These are phyloP conservation scores for Apis florea DNA, from an alignment of 1,140 invertebrate species.

Conservation along the genomic window DNA sequence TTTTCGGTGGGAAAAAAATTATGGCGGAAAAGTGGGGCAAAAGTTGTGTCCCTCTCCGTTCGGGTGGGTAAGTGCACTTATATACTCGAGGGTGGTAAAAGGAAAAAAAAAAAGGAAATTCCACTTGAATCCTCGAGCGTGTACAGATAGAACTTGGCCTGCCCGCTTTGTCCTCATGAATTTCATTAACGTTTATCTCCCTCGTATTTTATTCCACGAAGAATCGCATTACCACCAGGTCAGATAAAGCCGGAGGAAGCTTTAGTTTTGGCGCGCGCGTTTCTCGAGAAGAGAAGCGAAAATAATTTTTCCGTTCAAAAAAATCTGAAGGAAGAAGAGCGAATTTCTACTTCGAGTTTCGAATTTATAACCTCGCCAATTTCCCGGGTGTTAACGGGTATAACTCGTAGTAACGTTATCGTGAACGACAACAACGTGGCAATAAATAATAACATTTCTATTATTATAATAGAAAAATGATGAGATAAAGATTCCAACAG, in stretches of 20 bases:
- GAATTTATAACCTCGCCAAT: not conserved
- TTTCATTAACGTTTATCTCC: slow-evolving; percentile 59
- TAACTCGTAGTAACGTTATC: not conserved
- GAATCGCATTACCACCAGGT: not conserved
- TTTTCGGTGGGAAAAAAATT: too few species aligned
- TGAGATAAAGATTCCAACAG: slow-evolving; percentile 13
- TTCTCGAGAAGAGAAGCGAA: too few species aligned
- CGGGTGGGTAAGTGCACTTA: slow-evolving; percentile 67
- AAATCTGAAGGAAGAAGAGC: too few species aligned
- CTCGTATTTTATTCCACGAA: slow-evolving; percentile 24
- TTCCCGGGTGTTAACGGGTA: not conserved
- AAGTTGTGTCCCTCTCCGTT: slow-evolving; percentile 50
- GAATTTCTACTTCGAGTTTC: too few species aligned
- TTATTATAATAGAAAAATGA: not conserved
- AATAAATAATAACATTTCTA: not conserved
- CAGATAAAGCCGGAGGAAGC: not conserved
- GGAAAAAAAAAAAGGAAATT: slow-evolving; percentile 64
- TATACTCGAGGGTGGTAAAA: slow-evolving; percentile 61
- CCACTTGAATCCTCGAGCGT: slow-evolving; percentile 66
- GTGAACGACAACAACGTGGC: not conserved
- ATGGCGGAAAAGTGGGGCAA: slow-evolving; percentile 57
- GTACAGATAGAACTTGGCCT: slow-evolving; percentile 28
- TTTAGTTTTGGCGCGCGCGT: slow-evolving; percentile 14
- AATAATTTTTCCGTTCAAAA: too few species aligned
- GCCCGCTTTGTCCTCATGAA: slow-evolving; percentile 66